A percentile compares a stretch with the other conserved stretches of the same genome.
These are phyloP conservation scores for Lepidurus couesii DNA, from an alignment of 1,140 invertebrate species.

Conservation along the genomic window DNA sequence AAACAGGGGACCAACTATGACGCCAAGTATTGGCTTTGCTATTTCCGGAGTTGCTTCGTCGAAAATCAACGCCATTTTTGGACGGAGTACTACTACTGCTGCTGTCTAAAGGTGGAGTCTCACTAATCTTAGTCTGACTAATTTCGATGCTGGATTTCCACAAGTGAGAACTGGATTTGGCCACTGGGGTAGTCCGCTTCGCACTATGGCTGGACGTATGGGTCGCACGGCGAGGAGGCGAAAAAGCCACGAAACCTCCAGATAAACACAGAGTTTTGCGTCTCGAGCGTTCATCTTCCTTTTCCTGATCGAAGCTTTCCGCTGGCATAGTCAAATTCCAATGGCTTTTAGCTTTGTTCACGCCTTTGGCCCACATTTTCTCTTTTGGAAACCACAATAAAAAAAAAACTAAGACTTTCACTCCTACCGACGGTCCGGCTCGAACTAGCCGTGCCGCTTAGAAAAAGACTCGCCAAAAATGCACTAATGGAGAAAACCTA, in stretches of 20 bases:
- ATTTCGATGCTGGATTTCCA: slow-evolving; percentile 1
- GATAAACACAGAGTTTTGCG: neutral
- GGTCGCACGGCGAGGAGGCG: neutral
- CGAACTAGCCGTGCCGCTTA: neutral
- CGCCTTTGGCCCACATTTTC: slow-evolving; percentile 15
- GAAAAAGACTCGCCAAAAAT: too few species aligned
- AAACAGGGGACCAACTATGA: neutral
- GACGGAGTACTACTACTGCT: neutral
- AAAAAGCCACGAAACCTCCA: slow-evolving; percentile 5
- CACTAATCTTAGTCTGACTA: neutral
- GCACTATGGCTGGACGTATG: neutral
- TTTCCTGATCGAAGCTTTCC: neutral
- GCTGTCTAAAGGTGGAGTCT: neutral
- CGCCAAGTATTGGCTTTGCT: neutral
- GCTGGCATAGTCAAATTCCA: neutral
- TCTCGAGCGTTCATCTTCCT: slow-evolving; percentile 12
- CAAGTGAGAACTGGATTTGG: neutral
- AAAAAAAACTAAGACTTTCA: neutral
- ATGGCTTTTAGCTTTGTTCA: slow-evolving; percentile 3
- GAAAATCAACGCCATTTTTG: neutral
- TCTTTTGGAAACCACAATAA: neutral
- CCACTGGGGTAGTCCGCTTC: neutral
- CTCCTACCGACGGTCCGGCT: neutral
- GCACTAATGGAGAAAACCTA: too few species aligned
- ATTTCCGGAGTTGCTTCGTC: neutral